phyloP scores from a whole-genome alignment of 2,888 invertebrate genomes.

The Trissolcus japonicus region DNA sequence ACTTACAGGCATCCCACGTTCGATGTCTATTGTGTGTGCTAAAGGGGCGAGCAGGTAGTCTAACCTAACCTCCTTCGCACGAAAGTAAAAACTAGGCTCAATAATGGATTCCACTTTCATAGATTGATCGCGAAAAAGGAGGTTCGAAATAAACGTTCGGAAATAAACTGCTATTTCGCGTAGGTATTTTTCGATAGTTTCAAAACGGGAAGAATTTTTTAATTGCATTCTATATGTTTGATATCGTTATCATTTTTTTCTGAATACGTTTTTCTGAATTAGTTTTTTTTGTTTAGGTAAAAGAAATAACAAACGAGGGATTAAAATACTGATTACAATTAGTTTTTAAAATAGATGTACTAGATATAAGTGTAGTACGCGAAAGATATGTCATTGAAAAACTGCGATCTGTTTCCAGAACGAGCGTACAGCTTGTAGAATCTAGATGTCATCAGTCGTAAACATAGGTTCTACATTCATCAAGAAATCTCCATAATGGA shows the following conservation, averaged over 20 bases:
- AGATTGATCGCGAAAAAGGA: slow-evolving; percentile 36
- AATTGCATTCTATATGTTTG: too few relatives aligned
- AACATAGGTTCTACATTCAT: slow-evolving; percentile 47
- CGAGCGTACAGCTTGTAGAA: slow-evolving; percentile 16
- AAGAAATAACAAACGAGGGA: too few relatives aligned
- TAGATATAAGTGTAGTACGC: too few relatives aligned
- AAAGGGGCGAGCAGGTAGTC: slow-evolving; percentile 46
- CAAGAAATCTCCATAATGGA: slow-evolving; percentile 52
- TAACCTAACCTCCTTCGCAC: slow-evolving; percentile 46
- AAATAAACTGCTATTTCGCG: too few relatives aligned
- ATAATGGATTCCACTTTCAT: slow-evolving; percentile 49
- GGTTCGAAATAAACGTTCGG: neutral
- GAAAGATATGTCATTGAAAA: neutral
- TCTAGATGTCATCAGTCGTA: slow-evolving; percentile 36
- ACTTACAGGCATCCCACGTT: slow-evolving; percentile 67
- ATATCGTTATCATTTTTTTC: too few relatives aligned
- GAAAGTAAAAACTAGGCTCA: slow-evolving; percentile 55
- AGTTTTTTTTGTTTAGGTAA: too few relatives aligned
- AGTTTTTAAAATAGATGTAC: too few relatives aligned
- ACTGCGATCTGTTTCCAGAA: neutral
- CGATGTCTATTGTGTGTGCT: slow-evolving; percentile 59
- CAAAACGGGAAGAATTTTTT: too few relatives aligned
- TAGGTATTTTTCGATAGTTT: too few relatives aligned
- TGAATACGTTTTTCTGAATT: too few relatives aligned
- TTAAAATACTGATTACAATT: too few relatives aligned